Conservation (phyloP, 2,888 invertebrate genomes). For the Acronicta alni region DNA sequence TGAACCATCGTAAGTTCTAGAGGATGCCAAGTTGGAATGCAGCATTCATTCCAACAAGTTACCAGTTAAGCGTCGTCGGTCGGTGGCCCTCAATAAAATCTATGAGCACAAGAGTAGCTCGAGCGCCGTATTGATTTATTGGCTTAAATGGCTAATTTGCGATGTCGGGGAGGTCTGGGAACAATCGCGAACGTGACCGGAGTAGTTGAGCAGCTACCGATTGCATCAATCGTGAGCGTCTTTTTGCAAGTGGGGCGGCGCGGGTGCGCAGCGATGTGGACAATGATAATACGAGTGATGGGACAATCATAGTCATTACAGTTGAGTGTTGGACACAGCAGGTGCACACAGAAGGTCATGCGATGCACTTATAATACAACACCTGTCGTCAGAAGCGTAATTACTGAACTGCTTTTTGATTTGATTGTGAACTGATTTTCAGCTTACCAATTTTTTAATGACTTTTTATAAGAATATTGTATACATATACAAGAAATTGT, state of each 20-base stretch:
- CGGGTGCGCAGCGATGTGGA: too few species aligned
- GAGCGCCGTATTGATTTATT: constrained; percentile 43
- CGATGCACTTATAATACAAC: not conserved
- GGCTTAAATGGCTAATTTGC: constrained; percentile 45
- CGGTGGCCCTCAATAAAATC: constrained; percentile 12
- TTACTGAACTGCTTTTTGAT: too few species aligned
- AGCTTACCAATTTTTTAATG: too few species aligned
- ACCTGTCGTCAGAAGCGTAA: too few species aligned
- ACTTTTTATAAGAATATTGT: not conserved
- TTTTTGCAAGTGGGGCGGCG: not conserved
- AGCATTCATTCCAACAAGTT: too few species aligned
- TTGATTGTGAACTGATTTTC: too few species aligned
- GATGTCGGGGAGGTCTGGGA: constrained; percentile 18
- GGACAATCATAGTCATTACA: not conserved
- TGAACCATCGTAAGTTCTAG: not conserved
- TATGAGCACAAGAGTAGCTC: constrained; percentile 12
- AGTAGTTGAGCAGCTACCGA: constrained; percentile 4
- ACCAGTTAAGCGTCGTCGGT: not conserved
- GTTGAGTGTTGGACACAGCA: not conserved
- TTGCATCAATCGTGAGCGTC: not conserved
- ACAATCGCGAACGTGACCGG: constrained; percentile 7
- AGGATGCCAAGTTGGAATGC: not conserved
- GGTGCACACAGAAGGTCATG: not conserved
- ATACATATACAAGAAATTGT: constrained; percentile 2
- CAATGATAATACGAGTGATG: too few species aligned